Conservation (phyloP, 2,888 invertebrate genomes). For the Andrena haemorrhoa region DNA sequence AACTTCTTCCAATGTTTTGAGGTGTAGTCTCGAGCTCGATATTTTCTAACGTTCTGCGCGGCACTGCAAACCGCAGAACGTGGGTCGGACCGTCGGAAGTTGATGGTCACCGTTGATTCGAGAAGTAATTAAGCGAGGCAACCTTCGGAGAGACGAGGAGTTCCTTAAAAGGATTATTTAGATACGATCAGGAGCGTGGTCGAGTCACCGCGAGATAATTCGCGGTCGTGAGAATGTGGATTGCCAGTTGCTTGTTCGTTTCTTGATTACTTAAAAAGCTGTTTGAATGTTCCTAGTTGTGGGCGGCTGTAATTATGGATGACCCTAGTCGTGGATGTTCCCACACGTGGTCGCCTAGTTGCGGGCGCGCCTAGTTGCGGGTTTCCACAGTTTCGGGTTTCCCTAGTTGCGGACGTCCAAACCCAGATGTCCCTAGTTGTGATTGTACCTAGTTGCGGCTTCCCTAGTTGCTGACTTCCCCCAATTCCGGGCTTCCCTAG, state of each 20-base stretch:
- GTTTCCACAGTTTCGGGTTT: no score
- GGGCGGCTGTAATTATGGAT: background rate
- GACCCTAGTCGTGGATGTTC: no score
- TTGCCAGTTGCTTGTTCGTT: slow-evolving; percentile 66
- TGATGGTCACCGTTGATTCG: background rate
- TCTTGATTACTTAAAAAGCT: slow-evolving; percentile 51
- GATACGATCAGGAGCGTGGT: slow-evolving; percentile 37
- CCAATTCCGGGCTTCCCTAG: no score
- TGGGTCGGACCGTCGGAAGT: background rate
- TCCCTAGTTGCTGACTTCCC: no score
- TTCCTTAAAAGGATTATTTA: slow-evolving; percentile 71
- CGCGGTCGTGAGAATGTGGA: slow-evolving; percentile 71
- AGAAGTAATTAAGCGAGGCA: slow-evolving; percentile 42
- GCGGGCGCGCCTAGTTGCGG: no score
- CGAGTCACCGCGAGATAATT: slow-evolving; percentile 57
- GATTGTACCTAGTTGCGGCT: no score
- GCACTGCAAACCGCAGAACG: background rate
- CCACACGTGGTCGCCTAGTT: no score
- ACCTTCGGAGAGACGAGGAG: slow-evolving; percentile 34
- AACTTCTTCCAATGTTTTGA: slow-evolving; percentile 21
- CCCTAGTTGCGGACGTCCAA: no score
- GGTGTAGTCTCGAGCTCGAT: background rate
- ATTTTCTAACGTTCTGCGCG: background rate
- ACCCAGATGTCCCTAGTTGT: no score
- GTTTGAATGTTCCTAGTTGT: background rate